Evolutionary conservation across 2,797 vertebrate species (phyloP).

Genomic region (Onychomys arenicola): DNA sequence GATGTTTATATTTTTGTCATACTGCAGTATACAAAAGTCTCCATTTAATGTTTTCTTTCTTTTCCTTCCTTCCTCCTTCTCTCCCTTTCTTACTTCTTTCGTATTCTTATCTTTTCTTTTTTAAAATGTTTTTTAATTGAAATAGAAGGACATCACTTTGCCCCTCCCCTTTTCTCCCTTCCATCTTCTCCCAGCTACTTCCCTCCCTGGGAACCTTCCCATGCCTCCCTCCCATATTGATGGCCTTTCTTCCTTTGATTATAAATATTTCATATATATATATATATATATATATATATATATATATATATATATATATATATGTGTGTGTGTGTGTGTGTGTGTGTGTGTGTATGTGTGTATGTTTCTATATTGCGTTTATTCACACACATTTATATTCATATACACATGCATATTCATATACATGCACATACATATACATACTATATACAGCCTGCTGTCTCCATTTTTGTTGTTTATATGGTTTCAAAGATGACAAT

Average conservation of each 20-base stretch:
- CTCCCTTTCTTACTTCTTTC: too few relatives aligned
- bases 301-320: too few relatives aligned
- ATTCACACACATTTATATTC: not conserved
- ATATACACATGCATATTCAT: not conserved
- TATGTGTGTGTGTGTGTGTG: too few relatives aligned
- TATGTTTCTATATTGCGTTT: not conserved
- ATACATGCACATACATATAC: rapidly evolving
- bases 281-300: not conserved
- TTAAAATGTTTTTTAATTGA: too few relatives aligned
- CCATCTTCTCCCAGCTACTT: not conserved
- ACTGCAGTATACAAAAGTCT: not conserved
- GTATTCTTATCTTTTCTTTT: not conserved
- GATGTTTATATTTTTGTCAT: not conserved
- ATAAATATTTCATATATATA: not conserved
- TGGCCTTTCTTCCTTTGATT: not conserved
- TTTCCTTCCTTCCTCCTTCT: too few relatives aligned
- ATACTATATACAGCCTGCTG: not conserved
- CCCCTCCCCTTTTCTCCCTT: not conserved
- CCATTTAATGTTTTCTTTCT: not conserved
- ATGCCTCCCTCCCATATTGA: not conserved
- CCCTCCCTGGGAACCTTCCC: not conserved
- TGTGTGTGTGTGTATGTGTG: too few relatives aligned
- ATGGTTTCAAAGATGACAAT: too few relatives aligned
- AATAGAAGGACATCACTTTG: not conserved
- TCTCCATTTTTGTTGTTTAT: not conserved